These are phyloP conservation scores for Cercopithecus mona DNA, from an alignment of 2,113 vertebrate genomes.

Conservation along the genomic window DNA sequence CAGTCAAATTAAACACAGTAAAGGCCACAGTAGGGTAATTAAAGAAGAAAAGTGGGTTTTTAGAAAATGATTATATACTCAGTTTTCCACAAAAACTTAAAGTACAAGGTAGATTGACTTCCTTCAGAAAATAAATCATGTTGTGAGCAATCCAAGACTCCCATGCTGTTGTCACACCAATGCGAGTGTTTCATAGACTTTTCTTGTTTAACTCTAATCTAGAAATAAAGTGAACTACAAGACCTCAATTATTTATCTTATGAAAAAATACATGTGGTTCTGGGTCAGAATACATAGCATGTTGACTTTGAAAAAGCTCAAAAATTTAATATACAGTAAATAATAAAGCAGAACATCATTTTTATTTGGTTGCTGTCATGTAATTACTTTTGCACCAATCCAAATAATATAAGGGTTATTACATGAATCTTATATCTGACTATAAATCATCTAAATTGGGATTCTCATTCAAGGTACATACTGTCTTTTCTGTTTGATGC, in stretches of 20 bases:
- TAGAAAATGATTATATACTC: background rate
- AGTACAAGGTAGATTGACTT: background rate
- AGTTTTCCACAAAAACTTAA: background rate
- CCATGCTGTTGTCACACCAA: background rate
- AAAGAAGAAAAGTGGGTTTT: background rate
- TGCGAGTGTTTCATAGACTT: background rate
- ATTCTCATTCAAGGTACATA: background rate
- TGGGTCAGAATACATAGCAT: background rate
- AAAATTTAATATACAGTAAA: background rate
- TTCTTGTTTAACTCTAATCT: background rate
- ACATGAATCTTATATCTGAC: background rate
- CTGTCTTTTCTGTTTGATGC: background rate
- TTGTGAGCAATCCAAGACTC: background rate
- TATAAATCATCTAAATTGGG: background rate
- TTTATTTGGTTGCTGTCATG: no score
- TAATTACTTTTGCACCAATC: no score
- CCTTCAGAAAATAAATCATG: constrained; percentile 5
- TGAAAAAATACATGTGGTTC: background rate
- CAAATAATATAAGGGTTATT: background rate
- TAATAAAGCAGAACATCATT: background rate
- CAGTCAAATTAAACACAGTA: background rate
- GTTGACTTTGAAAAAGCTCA: background rate
- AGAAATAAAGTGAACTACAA: background rate
- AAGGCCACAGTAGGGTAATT: background rate
- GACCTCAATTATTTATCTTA: background rate